These are phyloP conservation scores for Siniperca undulata DNA, from an alignment of 2,797 vertebrate genomes.

Conservation along the genomic window DNA sequence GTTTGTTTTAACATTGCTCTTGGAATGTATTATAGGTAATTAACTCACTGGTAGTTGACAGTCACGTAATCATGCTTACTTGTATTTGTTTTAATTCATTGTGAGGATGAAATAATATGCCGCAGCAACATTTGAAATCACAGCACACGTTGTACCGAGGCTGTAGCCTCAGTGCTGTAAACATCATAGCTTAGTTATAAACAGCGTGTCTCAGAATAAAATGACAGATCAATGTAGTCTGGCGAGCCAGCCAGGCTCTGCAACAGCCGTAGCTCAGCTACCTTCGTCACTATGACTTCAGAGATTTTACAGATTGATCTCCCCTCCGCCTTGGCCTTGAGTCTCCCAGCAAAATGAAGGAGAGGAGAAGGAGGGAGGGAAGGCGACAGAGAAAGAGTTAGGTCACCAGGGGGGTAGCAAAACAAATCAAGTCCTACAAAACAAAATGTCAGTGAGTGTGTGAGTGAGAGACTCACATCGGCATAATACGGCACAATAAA, in stretches of 20 bases:
- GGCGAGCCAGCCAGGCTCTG: conserved; percentile 40
- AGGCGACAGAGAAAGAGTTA: conserved; percentile 4
- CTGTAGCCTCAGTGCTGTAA: background rate
- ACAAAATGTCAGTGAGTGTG: conserved; percentile 54
- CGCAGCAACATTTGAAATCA: conserved; percentile 45
- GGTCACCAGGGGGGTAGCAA: conserved; percentile 49
- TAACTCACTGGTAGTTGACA: conserved; percentile 47
- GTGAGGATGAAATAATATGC: conserved; percentile 21
- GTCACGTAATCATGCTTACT: conserved; percentile 25
- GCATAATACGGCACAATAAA: conserved; percentile 40
- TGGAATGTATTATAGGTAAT: conserved; percentile 36
- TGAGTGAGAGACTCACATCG: conserved; percentile 44
- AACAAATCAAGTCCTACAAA: conserved; percentile 68
- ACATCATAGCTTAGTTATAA: conserved; percentile 34
- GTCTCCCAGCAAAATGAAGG: conserved; percentile 36
- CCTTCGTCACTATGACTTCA: conserved; percentile 78
- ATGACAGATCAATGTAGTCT: conserved; percentile 36
- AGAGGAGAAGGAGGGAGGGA: background rate
- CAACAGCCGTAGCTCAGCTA: conserved; percentile 44
- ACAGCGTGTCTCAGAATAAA: conserved; percentile 25
- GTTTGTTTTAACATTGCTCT: conserved; percentile 60
- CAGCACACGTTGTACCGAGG: conserved; percentile 13
- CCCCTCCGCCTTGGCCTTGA: conserved; percentile 66
- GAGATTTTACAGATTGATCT: conserved; percentile 61
- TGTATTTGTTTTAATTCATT: conserved; percentile 42